phyloP scores from a whole-genome alignment of 2,888 invertebrate genomes.

The Taenaris catops region DNA sequence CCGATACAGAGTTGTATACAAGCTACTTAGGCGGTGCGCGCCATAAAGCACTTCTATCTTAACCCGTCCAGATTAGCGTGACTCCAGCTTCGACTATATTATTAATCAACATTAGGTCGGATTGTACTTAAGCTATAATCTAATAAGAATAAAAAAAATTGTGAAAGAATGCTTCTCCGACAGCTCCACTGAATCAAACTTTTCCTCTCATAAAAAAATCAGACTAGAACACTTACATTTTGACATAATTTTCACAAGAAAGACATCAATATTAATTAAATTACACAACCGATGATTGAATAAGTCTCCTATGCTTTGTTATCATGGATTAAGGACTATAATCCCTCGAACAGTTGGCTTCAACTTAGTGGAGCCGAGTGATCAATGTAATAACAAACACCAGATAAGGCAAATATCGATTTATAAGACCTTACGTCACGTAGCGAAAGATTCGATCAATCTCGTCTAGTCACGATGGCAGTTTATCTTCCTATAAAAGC shows the following conservation, averaged over 20 bases:
- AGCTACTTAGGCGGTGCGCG: too few relatives aligned
- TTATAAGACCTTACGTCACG: slow-evolving; percentile 27
- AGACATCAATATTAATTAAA: slow-evolving; percentile 14
- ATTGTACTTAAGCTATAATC: too few relatives aligned
- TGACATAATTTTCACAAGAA: slow-evolving; percentile 3
- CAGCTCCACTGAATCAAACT: too few relatives aligned
- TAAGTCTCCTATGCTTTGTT: slow-evolving; percentile 1
- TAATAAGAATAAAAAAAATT: too few relatives aligned
- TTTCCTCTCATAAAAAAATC: too few relatives aligned
- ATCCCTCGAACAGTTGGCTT: slow-evolving; percentile 6
- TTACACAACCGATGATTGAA: slow-evolving; percentile 10
- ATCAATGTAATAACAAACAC: slow-evolving; percentile 23
- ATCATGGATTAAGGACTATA: slow-evolving; percentile 2
- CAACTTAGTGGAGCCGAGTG: slow-evolving; percentile 10
- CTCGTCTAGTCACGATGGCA: slow-evolving; percentile 30
- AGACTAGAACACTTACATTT: background rate
- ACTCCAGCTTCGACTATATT: too few relatives aligned
- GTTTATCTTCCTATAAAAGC: slow-evolving; percentile 28
- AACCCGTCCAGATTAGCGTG: too few relatives aligned
- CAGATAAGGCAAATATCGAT: slow-evolving; percentile 31
- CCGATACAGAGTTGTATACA: too few relatives aligned
- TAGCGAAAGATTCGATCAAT: slow-evolving; percentile 28
- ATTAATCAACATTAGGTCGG: too few relatives aligned
- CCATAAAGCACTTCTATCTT: too few relatives aligned
- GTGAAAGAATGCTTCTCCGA: too few relatives aligned